These are phyloP conservation scores for Pomatorhinus ruficollis DNA, from an alignment of 2,113 vertebrate genomes.

Conservation along the genomic window DNA sequence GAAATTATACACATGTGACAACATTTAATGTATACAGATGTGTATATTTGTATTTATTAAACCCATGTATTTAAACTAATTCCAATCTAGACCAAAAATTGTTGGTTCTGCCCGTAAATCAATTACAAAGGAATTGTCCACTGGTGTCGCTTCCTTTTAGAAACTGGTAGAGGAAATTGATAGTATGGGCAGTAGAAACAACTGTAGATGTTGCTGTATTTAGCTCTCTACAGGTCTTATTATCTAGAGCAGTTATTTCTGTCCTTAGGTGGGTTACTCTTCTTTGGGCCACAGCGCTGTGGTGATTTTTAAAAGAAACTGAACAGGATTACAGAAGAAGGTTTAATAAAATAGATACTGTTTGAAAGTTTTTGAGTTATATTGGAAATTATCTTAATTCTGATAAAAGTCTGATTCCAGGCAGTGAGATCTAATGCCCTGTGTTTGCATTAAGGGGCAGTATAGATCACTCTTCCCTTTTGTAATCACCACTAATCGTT, in stretches of 20 bases:
- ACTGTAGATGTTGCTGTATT: constrained; percentile 54
- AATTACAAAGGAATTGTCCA: constrained; percentile 25
- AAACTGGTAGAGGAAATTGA: background rate
- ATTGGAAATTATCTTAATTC: constrained; percentile 28
- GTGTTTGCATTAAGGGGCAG: constrained; percentile 11
- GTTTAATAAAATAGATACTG: constrained; percentile 38
- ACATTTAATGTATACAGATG: constrained; percentile 72
- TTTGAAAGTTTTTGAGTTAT: constrained; percentile 25
- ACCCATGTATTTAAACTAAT: constrained; percentile 66
- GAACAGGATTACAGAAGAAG: constrained; percentile 30
- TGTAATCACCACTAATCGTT: constrained; percentile 32
- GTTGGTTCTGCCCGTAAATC: constrained; percentile 58
- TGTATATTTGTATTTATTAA: constrained; percentile 78
- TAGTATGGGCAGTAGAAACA: constrained; percentile 53
- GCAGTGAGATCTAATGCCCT: constrained; percentile 42
- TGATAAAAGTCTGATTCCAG: background rate
- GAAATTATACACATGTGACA: constrained; percentile 69
- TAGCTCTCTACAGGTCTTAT: constrained; percentile 28
- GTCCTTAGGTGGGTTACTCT: constrained; percentile 6
- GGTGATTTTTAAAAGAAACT: constrained; percentile 59
- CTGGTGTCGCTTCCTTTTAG: constrained; percentile 16
- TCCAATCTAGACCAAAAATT: constrained; percentile 58
- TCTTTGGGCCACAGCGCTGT: constrained; percentile 59
- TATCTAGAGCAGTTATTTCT: constrained; percentile 39
- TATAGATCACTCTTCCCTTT: constrained; percentile 53